A percentile compares a stretch with the other conserved stretches of the same genome.
Conservation (phyloP, 2,113 vertebrate genomes). For the Herpailurus yagouaroundi region DNA sequence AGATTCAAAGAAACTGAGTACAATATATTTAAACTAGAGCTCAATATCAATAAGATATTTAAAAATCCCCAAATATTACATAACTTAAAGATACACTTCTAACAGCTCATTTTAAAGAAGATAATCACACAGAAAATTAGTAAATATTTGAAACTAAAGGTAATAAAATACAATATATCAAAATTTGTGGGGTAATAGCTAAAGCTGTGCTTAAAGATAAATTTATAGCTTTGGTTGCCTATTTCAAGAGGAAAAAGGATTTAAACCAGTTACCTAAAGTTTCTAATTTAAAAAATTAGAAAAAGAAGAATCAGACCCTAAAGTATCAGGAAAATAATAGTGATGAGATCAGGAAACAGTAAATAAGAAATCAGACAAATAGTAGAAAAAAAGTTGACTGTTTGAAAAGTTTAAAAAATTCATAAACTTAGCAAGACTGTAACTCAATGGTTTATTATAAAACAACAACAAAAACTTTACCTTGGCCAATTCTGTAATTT, state of each 20-base stretch:
- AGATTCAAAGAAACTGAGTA: neutral
- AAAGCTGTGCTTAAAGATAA: neutral
- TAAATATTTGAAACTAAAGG: conserved; percentile 7
- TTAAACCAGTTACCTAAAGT: neutral
- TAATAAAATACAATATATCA: conserved; percentile 30
- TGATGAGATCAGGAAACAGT: neutral
- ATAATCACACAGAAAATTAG: neutral
- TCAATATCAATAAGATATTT: neutral
- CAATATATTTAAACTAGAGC: neutral
- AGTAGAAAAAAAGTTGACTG: neutral
- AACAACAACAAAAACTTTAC: conserved; percentile 68
- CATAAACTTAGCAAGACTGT: conserved; percentile 5
- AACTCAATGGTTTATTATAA: neutral
- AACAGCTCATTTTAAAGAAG: conserved; percentile 39
- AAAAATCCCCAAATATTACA: neutral
- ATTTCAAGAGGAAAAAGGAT: neutral
- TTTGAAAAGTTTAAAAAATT: neutral
- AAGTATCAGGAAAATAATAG: neutral
- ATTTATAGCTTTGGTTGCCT: neutral
- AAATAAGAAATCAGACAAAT: neutral
- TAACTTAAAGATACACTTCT: conserved; percentile 1
- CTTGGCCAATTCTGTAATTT: conserved; percentile 79
- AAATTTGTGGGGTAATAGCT: neutral
- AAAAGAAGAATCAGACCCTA: neutral
- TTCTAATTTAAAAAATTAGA: conserved; percentile 24